Percentiles rank a stretch among this genome's conserved stretches.
These are phyloP conservation scores for Dromas ardeola DNA, from an alignment of 2,113 vertebrate species.

Conservation along the genomic window DNA sequence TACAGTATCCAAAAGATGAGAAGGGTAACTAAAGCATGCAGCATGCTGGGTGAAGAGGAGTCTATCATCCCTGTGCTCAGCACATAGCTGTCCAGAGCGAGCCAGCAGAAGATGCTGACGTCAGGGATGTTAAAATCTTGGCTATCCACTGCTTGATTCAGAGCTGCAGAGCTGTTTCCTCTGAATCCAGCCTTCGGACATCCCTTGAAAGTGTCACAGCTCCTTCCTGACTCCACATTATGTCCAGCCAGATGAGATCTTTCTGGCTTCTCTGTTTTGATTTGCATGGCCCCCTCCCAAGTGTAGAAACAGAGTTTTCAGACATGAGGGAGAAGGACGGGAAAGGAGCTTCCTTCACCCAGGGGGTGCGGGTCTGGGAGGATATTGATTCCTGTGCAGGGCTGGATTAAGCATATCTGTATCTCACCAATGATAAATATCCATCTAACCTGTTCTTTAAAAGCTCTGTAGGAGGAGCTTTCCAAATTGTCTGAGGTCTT, in stretches of 20 bases:
- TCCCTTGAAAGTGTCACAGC: not conserved
- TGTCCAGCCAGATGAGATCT: not conserved
- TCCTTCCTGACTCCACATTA: not conserved
- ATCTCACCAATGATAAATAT: not conserved
- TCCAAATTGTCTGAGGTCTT: not conserved
- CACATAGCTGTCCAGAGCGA: not conserved
- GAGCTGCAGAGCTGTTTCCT: not conserved
- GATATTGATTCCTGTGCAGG: not conserved
- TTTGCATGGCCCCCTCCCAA: not conserved
- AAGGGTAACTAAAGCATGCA: not conserved
- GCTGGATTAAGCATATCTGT: not conserved
- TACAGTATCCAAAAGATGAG: not conserved
- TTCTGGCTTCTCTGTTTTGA: not conserved
- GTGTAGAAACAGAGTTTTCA: not conserved
- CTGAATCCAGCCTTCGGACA: not conserved
- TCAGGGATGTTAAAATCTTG: not conserved
- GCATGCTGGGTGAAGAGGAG: not conserved
- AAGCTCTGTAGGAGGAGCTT: not conserved
- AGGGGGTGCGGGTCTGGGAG: fast-evolving
- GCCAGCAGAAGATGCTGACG: not conserved
- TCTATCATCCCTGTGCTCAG: not conserved
- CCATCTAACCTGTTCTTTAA: not conserved
- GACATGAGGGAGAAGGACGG: not conserved
- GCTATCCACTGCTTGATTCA: not conserved
- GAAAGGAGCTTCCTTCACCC: not conserved